phyloP scores from a whole-genome alignment of 2,113 vertebrate genomes.

The Cisticola juncidis region DNA sequence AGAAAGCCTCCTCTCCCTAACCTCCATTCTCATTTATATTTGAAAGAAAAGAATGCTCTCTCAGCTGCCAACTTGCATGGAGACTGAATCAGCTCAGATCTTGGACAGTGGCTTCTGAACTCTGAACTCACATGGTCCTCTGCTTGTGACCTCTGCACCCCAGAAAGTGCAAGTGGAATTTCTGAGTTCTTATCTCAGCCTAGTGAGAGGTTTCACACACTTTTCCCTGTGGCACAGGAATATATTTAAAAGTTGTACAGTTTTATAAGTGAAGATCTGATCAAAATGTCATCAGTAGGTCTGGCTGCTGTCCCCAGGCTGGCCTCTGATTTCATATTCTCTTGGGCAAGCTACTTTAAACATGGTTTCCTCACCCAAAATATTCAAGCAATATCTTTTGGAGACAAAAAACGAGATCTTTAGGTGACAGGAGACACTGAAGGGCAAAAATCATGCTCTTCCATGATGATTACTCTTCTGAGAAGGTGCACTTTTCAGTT shows the following conservation, averaged over 20 bases:
- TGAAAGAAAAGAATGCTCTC: background rate
- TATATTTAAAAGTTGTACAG: background rate
- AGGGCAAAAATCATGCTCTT: background rate
- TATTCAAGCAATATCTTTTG: background rate
- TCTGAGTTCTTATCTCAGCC: background rate
- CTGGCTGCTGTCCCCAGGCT: background rate
- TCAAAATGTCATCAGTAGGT: background rate
- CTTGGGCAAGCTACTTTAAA: background rate
- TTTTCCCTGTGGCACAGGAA: background rate
- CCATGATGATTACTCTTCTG: background rate
- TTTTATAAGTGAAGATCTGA: background rate
- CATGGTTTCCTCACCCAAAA: background rate
- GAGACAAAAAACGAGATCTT: fast-evolving
- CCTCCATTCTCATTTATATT: fast-evolving
- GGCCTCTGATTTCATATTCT: background rate
- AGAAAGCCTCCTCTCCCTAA: background rate
- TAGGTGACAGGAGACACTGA: background rate
- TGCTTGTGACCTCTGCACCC: fast-evolving
- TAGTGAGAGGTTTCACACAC: background rate
- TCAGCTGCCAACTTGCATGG: background rate
- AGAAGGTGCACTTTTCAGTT: background rate
- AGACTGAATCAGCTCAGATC: background rate
- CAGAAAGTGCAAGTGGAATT: background rate
- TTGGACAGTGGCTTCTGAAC: background rate
- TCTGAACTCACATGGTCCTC: background rate